Evolutionary conservation across 2,797 vertebrate species (phyloP).

Genomic region (Nothura maculosa): DNA sequence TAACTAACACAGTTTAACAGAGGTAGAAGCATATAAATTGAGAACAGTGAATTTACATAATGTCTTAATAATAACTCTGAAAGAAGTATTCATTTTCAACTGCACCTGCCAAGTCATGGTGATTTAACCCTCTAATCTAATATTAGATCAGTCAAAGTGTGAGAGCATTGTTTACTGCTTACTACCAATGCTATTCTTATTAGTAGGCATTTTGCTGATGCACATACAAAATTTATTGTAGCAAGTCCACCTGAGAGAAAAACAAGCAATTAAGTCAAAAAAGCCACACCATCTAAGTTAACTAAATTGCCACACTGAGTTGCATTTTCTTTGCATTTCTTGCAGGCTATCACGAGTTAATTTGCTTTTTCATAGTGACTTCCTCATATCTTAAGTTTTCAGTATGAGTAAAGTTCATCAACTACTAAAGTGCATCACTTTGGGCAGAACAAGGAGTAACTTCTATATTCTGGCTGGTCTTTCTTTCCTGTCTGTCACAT

Average conservation of each 20-base stretch:
- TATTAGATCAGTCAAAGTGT: conserved; percentile 12
- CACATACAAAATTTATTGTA: neutral
- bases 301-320: neutral
- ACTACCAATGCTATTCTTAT: neutral
- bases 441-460: neutral
- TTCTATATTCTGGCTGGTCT: neutral
- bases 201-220: neutral
- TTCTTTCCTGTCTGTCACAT: neutral
- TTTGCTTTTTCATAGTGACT: neutral
- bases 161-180: neutral
- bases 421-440: neutral
- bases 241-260: neutral
- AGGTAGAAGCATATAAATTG: neutral
- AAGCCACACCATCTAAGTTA: neutral
- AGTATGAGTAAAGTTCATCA: rapidly evolving
- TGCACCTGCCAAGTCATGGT: neutral
- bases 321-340: neutral
- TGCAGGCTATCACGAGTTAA: neutral
- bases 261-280: neutral
- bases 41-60: neutral
- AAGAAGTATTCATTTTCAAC: conserved; percentile 43
- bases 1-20: neutral
- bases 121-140: conserved; percentile 3
- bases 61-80: neutral
- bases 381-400: neutral